Percentiles rank a stretch among this genome's conserved stretches.
Evolutionary conservation across 2,113 vertebrate genomes (phyloP).

Genomic region (Apodemus sylvaticus): DNA sequence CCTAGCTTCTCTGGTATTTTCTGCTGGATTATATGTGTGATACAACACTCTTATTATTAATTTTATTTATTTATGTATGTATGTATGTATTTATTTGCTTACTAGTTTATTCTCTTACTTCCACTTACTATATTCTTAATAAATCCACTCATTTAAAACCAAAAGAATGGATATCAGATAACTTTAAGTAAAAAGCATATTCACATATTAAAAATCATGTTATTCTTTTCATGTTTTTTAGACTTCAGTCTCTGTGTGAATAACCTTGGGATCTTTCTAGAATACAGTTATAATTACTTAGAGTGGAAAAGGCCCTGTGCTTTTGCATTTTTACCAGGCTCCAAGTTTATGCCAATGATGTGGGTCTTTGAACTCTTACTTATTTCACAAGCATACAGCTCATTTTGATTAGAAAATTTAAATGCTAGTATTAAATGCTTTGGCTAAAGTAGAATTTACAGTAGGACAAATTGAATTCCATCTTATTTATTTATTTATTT

Average conservation of each 20-base stretch:
- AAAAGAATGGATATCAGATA: not conserved
- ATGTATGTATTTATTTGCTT: not conserved
- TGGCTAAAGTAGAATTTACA: conserved; percentile 51
- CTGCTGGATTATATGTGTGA: not conserved
- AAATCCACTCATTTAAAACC: not conserved
- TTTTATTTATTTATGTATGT: not conserved
- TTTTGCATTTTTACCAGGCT: conserved; percentile 40
- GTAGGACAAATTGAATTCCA: not conserved
- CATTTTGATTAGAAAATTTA: conserved; percentile 48
- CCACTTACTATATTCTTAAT: not conserved
- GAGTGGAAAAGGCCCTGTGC: not conserved
- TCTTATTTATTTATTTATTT: conserved; percentile 53
- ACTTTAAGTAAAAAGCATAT: not conserved
- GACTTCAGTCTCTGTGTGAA: not conserved
- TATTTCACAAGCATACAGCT: conserved; percentile 27
- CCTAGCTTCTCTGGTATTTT: not conserved
- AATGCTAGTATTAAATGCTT: conserved; percentile 35
- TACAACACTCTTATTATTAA: not conserved
- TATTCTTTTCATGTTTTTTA: conserved; percentile 18
- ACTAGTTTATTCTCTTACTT: not conserved
- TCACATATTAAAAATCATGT: not conserved
- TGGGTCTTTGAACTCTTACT: not conserved
- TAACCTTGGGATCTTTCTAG: conserved; percentile 33
- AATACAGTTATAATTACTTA: conserved; percentile 36
- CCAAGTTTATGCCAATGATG: not conserved